phyloP scores from a whole-genome alignment of 2,888 invertebrate genomes.

The Clivina fossor region DNA sequence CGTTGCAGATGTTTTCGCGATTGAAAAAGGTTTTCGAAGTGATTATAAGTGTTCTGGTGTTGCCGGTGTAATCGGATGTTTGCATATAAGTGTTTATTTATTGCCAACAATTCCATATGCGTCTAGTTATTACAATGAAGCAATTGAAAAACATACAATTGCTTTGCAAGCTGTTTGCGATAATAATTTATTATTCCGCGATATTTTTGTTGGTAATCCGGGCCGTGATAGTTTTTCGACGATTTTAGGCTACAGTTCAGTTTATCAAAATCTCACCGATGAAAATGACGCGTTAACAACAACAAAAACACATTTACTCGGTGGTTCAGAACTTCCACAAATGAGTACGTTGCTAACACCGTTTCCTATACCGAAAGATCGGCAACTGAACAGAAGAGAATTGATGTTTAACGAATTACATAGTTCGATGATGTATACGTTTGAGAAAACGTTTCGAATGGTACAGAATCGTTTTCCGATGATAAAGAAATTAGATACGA shows the following conservation, averaged over 20 bases:
- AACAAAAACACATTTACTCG: constrained; percentile 38
- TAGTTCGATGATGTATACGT: constrained; percentile 38
- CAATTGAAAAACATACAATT: constrained; percentile 39
- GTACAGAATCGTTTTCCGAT: constrained; percentile 41
- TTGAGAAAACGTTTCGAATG: constrained; percentile 40
- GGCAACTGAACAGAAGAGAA: constrained; percentile 17
- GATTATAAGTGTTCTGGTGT: constrained; percentile 39
- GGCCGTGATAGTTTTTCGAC: constrained; percentile 39
- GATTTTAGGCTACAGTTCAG: constrained; percentile 40
- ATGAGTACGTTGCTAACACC: constrained; percentile 40
- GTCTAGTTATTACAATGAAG: constrained; percentile 37
- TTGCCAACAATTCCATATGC: constrained; percentile 15
- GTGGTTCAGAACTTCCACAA: constrained; percentile 42
- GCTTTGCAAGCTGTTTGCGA: constrained; percentile 42
- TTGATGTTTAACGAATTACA: constrained; percentile 40
- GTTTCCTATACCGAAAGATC: constrained; percentile 31
- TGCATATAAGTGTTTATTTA: constrained; percentile 37
- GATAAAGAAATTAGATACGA: constrained; percentile 38
- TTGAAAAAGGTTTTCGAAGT: constrained; percentile 36
- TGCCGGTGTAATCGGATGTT: constrained; percentile 40
- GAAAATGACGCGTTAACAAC: constrained; percentile 35
- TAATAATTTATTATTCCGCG: constrained; percentile 40
- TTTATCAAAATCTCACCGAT: constrained; percentile 35
- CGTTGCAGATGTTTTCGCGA: constrained; percentile 34
- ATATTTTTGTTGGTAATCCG: constrained; percentile 41